These are phyloP conservation scores for Hemaris fuciformis DNA, from an alignment of 2,888 invertebrate species.

Conservation along the genomic window DNA sequence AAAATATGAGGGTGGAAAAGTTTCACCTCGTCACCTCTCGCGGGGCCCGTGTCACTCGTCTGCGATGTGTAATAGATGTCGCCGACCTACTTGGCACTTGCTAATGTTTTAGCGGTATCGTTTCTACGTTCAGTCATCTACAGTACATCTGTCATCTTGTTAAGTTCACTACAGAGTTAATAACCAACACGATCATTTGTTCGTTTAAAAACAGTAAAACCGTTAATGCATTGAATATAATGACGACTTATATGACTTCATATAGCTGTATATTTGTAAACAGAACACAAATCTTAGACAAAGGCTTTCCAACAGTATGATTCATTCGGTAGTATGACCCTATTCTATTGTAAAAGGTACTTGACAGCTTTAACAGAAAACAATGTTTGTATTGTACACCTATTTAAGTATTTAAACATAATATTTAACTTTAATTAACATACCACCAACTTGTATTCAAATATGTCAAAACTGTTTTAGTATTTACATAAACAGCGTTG, in stretches of 20 bases:
- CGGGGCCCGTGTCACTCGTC: slow-evolving; percentile 19
- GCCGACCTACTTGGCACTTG: slow-evolving; percentile 34
- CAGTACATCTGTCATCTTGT: slow-evolving; percentile 32
- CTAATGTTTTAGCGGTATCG: slow-evolving; percentile 21
- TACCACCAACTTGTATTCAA: background rate
- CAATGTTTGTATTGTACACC: background rate
- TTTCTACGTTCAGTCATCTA: slow-evolving; percentile 19
- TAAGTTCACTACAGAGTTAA: slow-evolving; percentile 12
- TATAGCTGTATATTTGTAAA: background rate
- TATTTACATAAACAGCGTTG: background rate
- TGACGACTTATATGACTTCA: background rate
- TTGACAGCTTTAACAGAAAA: background rate
- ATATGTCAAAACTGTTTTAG: background rate
- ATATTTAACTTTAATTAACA: background rate
- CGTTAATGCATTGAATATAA: background rate
- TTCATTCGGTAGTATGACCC: slow-evolving; percentile 13
- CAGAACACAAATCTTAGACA: slow-evolving; percentile 1
- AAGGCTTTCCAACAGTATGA: background rate
- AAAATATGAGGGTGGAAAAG: slow-evolving; percentile 27
- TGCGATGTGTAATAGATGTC: slow-evolving; percentile 25
- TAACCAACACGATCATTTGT: slow-evolving; percentile 11
- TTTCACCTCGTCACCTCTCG: slow-evolving; percentile 23
- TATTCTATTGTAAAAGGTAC: slow-evolving; percentile 13
- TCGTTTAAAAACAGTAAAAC: background rate
- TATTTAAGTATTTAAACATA: background rate